Evolutionary conservation across 2,113 vertebrate genomes (phyloP), one percentile per base, ranked within the genome.

Genomic region (Tetrax tetrax): DNA sequence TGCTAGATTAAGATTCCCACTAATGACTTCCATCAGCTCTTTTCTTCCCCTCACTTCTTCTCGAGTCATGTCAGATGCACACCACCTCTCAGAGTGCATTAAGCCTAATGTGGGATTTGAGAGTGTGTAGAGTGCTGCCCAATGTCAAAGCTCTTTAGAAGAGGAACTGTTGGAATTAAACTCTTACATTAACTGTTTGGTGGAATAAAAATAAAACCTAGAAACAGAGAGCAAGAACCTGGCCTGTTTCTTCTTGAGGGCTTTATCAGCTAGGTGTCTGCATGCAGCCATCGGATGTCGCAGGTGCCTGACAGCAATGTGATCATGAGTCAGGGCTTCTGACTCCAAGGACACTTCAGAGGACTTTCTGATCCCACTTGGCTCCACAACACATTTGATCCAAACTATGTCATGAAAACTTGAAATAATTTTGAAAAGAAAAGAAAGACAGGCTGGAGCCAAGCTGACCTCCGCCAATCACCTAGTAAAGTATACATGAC

Each of bases 201-300:
- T 93, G 66, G 41, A 72, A 82, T 45, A 27, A 84, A 92, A 82
- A 78, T 14, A 61, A 51, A 80, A 82, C 14, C 12, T 47, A 23
- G 64, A 35, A 43, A 64, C 23, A 38, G 53, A 28, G 11, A 28
- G 18, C 1, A 3, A n/a, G 35, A n/a, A 16, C 24, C 19, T n/a
- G 48, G 10, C 7, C 0, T 0, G 5, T 72, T 83, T 88, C 27
- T 41, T 45, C 25, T 24, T 0, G 0, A 38, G 14, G 15, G 27
- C 24, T 87, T 65, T 76, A 17, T 17, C 20, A 45, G 12, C 6
- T n/a, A 4, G 1, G 60, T 35, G 50, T 43, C 45, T 45, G 38
- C 2, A 1, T 5, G 1, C 7, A 38, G 31, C 53, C 1, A 0
- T n/a, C 2, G 5, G 29, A 41, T 24, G 9, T 0, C 0, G 56